phyloP scores from a whole-genome alignment of 92 coral and sea anemone species.

The Umimayanthus chanpuru region DNA sequence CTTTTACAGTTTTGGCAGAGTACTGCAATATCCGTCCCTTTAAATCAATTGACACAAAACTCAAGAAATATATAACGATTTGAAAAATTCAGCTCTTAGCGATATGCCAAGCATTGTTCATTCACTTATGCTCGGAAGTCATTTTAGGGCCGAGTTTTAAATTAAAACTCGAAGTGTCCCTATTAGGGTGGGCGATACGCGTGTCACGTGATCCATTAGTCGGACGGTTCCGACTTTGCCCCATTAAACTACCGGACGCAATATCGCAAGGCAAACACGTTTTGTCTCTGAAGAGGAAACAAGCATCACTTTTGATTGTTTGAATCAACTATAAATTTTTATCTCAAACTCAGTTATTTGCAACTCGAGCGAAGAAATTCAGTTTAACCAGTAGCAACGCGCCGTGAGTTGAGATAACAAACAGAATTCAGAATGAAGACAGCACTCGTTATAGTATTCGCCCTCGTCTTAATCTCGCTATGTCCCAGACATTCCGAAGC shows the following conservation, averaged over 20 bases:
- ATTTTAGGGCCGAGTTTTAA: constrained; percentile 22
- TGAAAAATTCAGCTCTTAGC: constrained; percentile 15
- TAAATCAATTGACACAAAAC: background rate
- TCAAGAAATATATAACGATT: background rate
- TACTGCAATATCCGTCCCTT: constrained; percentile 33
- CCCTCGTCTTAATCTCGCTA: constrained; percentile 11
- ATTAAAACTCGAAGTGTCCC: constrained; percentile 21
- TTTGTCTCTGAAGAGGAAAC: constrained; percentile 29
- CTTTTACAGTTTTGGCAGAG: constrained; percentile 11
- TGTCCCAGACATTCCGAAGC: constrained; percentile 43
- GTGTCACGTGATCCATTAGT: background rate
- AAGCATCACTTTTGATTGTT: constrained; percentile 24
- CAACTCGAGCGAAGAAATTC: constrained; percentile 26
- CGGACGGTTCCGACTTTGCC: background rate
- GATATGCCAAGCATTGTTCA: constrained; percentile 17
- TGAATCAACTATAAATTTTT: constrained; percentile 9
- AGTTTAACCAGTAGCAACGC: background rate
- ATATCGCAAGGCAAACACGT: constrained; percentile 23
- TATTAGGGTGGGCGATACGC: background rate
- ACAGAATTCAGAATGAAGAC: constrained; percentile 6
- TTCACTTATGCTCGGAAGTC: constrained; percentile 41
- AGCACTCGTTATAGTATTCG: background rate
- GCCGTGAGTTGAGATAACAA: background rate
- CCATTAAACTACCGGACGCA: constrained; percentile 40
- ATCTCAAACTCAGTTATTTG: constrained; percentile 4